Evolutionary conservation across 2,888 invertebrate genomes (phyloP).

Genomic region (Eristalis tenax): DNA sequence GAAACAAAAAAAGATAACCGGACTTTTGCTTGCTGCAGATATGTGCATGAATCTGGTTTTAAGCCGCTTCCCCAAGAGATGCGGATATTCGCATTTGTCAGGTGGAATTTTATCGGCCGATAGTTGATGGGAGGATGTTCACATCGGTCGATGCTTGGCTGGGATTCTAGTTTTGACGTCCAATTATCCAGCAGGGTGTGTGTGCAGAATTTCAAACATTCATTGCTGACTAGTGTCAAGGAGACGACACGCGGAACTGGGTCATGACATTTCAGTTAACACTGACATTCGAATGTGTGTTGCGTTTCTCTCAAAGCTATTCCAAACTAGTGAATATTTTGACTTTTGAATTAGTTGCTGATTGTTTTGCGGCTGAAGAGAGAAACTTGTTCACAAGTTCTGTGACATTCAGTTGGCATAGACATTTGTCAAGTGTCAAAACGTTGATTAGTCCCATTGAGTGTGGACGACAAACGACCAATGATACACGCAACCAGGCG

Average conservation of each 20-base stretch:
- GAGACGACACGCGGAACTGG: background rate
- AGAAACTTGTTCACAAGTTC: background rate
- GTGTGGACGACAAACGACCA: no score
- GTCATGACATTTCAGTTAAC: background rate
- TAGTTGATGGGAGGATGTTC: conserved; percentile 9
- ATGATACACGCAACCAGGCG: no score
- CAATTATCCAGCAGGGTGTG: background rate
- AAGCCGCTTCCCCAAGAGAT: background rate
- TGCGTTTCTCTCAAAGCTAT: background rate
- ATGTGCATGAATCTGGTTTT: conserved; percentile 10
- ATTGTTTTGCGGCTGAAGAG: background rate
- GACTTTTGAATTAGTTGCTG: background rate
- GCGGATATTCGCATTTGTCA: conserved; percentile 22
- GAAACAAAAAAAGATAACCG: background rate
- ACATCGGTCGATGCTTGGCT: background rate
- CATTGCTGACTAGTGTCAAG: background rate
- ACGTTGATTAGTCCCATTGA: no score
- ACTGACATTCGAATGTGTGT: background rate
- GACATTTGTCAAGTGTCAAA: background rate
- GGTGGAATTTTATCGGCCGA: conserved; percentile 14
- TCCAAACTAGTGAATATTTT: background rate
- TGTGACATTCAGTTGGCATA: background rate
- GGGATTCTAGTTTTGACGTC: background rate
- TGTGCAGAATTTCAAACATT: background rate
- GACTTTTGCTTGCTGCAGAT: background rate